Evolutionary conservation across 2,888 invertebrate genomes (phyloP), one percentile per base, ranked within the genome.

Genomic region (Hyles lineata): DNA sequence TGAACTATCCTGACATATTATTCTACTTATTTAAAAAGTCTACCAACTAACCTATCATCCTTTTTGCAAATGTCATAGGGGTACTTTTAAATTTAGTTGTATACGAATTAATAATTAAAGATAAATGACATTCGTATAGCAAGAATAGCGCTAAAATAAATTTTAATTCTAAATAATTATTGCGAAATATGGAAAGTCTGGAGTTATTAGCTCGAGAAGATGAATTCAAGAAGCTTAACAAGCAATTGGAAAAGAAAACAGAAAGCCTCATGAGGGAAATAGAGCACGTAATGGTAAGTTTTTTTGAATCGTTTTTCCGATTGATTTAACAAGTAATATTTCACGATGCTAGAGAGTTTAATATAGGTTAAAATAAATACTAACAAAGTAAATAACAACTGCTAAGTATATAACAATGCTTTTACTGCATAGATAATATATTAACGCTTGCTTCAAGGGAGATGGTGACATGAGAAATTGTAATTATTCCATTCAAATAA

Each of bases 181-280:
- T 29, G 58, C n/a, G 8, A 76, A 85, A 80, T 77, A 93, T 94
- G 94, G 92, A 94, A 78, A 88, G 90, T 15, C 52, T 86, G n/a
- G 89, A 91, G 23, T 82, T 94, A 69, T 78, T 94, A 80, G 94
- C 92, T 5, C 89, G 93, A 21, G 94, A 94, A 82, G 89, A 93
- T 85, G 93, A 93, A 80, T 94, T 92, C 75, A 93, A 91, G 77
- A 92, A 91, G 76, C 86, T 94, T 4, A 94, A 94, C 76, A 92
- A 90, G 77, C 91, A 94, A 77, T 82, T 94, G 69, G 92, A 94
- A 76, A 92, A 90, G 84, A 94, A 93, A 85, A 92, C 93, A 15
- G 90, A 91, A 75, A 92, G 89, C 75, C 81, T 94, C 59, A 92
- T 94, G 89, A 91, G 90, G 70, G 87, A 92, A 87, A 94, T 94